Base-by-base conservation (phyloP, 2,797 vertebrate species). In the Onychomys leucogaster region DNA sequence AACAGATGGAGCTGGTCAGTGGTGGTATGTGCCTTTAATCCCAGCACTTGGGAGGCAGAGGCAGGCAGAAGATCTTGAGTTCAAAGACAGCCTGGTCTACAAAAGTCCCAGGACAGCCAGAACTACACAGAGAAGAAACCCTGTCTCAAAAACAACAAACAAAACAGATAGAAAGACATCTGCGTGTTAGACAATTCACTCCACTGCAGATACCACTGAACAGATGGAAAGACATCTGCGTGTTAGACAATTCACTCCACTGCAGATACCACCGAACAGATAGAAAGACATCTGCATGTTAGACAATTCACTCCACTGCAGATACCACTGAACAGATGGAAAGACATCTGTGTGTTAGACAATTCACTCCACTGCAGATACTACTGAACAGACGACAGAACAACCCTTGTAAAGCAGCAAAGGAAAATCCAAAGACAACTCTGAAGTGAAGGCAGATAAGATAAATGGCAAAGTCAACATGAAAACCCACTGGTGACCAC, bases 401-500 rank as follows among this genome's bases (percentile, higher is more conserved):
- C 7, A 19, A 46, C 29, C 41, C 91, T 27, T 93, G 57, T 84
- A 41, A 91, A 92, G 80, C 69, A 89, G 82, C 46, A 91, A 97
- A 97, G 90, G 67, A 97, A 95, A 63, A 27, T 55, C 84, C 89
- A 61, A 83, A 94, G 75, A 77, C 88, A 92, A 92, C 80, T 82
- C 3, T 73, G 84, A 93, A 95, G 52, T 73, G 81, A 94, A 95
- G 59, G 76, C 87, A 91, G 37, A 80, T 94, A 75, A 65, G 41
- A 41, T 59, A 41, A 81, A 93, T 6, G 43, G 71, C 57, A 95
- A 94, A 76, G 71, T 21, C 89, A 94, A 81, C 55, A 86, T 10
- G 5, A 76, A 75, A 81, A 95, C 17, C 17, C 63, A 84, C 32
- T 16, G 6, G 0, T 34, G 46, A 81, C 76, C 80, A 81, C 73